Conservation (phyloP, 2,888 invertebrate species). For the Anodontia alba region DNA sequence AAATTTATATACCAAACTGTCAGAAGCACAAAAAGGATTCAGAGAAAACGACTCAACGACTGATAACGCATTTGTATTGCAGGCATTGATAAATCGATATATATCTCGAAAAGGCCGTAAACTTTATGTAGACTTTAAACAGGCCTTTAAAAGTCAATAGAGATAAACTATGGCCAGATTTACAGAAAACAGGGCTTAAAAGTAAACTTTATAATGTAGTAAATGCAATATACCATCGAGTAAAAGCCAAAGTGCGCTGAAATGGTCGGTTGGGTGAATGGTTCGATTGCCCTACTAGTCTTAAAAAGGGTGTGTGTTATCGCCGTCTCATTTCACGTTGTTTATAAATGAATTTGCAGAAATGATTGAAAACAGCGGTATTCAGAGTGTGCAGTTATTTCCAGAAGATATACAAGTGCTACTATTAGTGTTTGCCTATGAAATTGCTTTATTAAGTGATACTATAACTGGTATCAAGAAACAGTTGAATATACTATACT, state of each 20-base stretch:
- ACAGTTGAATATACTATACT: slow-evolving; percentile 26
- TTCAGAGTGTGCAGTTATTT: slow-evolving; percentile 27
- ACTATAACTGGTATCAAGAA: slow-evolving; percentile 32
- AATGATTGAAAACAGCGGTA: slow-evolving; percentile 10
- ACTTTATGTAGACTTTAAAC: slow-evolving; percentile 35
- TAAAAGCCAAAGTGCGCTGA: slow-evolving; percentile 26
- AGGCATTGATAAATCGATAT: no score
- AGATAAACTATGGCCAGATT: slow-evolving; percentile 20
- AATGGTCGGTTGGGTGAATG: slow-evolving; percentile 2
- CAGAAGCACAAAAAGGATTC: no score
- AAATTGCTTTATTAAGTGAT: slow-evolving; percentile 24
- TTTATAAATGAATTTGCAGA: slow-evolving; percentile 27
- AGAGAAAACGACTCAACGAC: no score
- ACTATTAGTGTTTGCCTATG: slow-evolving; percentile 29
- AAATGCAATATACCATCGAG: slow-evolving; percentile 20
- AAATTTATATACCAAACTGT: no score
- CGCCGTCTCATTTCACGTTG: slow-evolving; percentile 23
- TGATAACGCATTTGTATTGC: no score
- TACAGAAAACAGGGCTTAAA: slow-evolving; percentile 14
- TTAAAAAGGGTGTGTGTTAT: slow-evolving; percentile 27
- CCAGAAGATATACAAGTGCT: slow-evolving; percentile 27
- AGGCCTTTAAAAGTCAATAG: slow-evolving; percentile 39
- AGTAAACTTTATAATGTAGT: slow-evolving; percentile 22
- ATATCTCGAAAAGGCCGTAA: no score
- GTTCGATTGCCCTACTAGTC: slow-evolving; percentile 18